Percentiles rank a stretch among this genome's conserved stretches.
Evolutionary conservation across 2,113 vertebrate species (phyloP).

Genomic region (Setophaga kirtlandii): DNA sequence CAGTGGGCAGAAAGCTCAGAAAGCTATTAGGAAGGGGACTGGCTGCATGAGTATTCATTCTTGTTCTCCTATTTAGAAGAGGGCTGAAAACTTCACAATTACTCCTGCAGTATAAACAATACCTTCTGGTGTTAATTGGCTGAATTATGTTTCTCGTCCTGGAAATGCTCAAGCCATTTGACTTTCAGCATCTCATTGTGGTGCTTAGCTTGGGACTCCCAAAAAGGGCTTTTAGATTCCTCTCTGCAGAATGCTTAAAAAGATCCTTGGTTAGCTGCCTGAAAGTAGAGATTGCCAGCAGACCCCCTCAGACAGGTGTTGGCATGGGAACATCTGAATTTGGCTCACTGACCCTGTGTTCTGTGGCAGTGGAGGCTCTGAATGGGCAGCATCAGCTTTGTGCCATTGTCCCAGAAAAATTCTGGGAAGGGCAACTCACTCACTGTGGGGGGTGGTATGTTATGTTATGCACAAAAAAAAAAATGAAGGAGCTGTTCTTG

Average conservation of each 20-base stretch:
- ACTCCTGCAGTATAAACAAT: neutral
- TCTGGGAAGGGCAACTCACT: neutral
- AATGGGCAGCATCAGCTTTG: neutral
- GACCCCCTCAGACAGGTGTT: neutral
- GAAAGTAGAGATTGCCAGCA: neutral
- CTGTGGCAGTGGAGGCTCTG: neutral
- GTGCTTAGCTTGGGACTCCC: neutral
- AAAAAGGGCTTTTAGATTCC: neutral
- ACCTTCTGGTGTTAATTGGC: neutral
- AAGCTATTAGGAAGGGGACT: neutral
- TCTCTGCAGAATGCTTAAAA: neutral
- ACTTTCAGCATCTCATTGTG: neutral
- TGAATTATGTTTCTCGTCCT: neutral
- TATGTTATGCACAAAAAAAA: neutral
- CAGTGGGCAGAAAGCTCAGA: neutral
- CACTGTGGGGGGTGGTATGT: neutral
- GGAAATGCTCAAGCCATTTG: neutral
- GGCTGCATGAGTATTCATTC: neutral
- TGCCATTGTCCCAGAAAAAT: neutral
- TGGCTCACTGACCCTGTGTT: neutral
- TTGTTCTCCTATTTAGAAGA: neutral
- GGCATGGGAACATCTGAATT: neutral
- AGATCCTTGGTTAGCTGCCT: neutral
- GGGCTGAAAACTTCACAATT: neutral
- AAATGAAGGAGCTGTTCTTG: neutral